Evolutionary conservation across 2,888 invertebrate species (phyloP), one percentile per base, ranked within the genome.

Genomic region (Gari tellinella): DNA sequence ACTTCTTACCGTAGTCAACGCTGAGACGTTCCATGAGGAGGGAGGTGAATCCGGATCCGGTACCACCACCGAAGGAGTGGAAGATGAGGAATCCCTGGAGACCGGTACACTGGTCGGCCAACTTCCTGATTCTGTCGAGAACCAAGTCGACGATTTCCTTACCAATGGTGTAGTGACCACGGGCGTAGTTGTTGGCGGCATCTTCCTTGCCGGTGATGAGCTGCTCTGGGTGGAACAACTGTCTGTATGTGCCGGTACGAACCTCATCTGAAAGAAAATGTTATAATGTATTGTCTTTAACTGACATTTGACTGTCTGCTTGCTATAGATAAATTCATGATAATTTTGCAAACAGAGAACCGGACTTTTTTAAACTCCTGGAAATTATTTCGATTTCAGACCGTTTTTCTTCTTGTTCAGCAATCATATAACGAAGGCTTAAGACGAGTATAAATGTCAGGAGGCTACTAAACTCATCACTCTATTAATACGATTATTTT

Each of bases 111-210:
- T 89, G 90, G 51, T 90, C 90, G 53, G 90, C 86, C 70, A 94
- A 93, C 58, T 94, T 90, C 43, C 90, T 84, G 80, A 90, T 88
- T 45, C 90, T 70, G 82, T 91, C 90, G 46, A 91, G 82, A 14
- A 90, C 94, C 3, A 95, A 83, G 78, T 95, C 95, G 17, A 96
- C 93, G 92, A 96, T 94, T 91, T 96, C 96, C 57, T 93, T 93
- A 1, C 97, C 98, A 90, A 98, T 97, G 84, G 98, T 98, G 94
- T 99, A 98, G 93, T 98, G 98, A 78, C 98, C 98, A 89, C 98
- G 95, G 72, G 98, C 98, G 85, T 98, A 98, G 94, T 98, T 98
- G 94, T 98, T 98, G 86, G 98, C 98, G 55, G 98, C 98, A 91
- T 98, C 98, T 93, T 98, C 98, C 93, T 98, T 98, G 86, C 97